Conservation (phyloP, 2,113 vertebrate genomes). For the Atherinomorus stipes region DNA sequence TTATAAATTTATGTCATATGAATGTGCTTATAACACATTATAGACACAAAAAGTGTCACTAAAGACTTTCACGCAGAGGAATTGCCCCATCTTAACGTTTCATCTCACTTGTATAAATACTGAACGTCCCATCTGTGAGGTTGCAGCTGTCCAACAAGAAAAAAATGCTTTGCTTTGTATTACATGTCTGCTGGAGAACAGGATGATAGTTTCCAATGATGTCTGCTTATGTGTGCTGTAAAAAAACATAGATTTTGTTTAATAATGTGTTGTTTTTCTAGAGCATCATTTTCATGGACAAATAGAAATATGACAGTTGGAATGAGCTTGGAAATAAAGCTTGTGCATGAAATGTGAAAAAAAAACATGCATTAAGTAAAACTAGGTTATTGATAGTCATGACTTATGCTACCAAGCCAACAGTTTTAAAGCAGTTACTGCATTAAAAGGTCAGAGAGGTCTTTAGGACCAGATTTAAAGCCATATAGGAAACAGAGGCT, state of each 20-base stretch:
- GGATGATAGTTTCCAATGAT: too few relatives aligned
- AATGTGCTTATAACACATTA: neutral
- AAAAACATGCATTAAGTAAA: neutral
- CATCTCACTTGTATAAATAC: neutral
- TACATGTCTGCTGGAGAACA: neutral
- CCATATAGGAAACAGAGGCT: neutral
- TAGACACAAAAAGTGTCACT: neutral
- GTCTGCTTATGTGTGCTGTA: slow-evolving; percentile 31
- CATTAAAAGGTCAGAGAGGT: too few relatives aligned
- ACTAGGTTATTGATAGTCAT: neutral
- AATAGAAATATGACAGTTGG: neutral
- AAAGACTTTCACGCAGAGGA: neutral
- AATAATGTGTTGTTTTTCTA: slow-evolving; percentile 22
- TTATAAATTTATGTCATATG: neutral
- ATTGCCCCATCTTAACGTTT: neutral
- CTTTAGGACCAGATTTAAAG: neutral
- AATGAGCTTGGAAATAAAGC: neutral
- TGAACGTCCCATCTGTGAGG: neutral
- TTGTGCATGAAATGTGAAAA: neutral
- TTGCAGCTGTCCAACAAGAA: slow-evolving; percentile 9
- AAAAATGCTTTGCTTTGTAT: neutral
- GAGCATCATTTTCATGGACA: neutral
- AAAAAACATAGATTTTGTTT: slow-evolving; percentile 33
- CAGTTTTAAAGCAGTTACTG: too few relatives aligned
- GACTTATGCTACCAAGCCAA: neutral